phyloP scores from a whole-genome alignment of 1,140 invertebrate species.

The Metaphire vulgaris region DNA sequence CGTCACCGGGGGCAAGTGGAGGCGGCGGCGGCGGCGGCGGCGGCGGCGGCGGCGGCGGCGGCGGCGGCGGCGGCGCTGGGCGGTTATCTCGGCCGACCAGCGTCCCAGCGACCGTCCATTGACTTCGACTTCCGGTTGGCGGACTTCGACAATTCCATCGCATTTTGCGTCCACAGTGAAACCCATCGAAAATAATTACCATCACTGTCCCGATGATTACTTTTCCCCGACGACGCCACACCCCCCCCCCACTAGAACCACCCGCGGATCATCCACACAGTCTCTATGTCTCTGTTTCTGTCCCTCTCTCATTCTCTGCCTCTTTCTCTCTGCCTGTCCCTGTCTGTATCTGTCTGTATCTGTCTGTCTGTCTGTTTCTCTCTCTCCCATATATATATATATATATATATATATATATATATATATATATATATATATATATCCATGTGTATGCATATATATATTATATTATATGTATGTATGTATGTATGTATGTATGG shows the following conservation, averaged over 20 bases:
- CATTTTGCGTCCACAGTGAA: neutral
- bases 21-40: too few species aligned
- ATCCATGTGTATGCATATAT: too few species aligned
- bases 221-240: neutral
- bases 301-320: neutral
- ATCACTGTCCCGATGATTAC: neutral
- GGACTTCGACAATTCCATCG: neutral
- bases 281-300: neutral
- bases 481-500: too few species aligned
- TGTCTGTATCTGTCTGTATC: neutral
- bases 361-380: neutral
- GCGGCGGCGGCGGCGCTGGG: too few species aligned
- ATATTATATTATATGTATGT: too few species aligned
- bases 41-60: too few species aligned
- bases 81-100: neutral
- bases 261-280: too few species aligned
- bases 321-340: neutral
- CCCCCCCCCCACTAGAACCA: neutral
- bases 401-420: too few species aligned
- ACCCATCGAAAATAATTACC: neutral
- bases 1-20: neutral
- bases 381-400: too few species aligned
- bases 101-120: neutral
- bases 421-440: too few species aligned
- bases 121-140: neutral